These are phyloP conservation scores for Masnerella sp. DNA, from an alignment of 2,888 invertebrate genomes.

Conservation along the genomic window DNA sequence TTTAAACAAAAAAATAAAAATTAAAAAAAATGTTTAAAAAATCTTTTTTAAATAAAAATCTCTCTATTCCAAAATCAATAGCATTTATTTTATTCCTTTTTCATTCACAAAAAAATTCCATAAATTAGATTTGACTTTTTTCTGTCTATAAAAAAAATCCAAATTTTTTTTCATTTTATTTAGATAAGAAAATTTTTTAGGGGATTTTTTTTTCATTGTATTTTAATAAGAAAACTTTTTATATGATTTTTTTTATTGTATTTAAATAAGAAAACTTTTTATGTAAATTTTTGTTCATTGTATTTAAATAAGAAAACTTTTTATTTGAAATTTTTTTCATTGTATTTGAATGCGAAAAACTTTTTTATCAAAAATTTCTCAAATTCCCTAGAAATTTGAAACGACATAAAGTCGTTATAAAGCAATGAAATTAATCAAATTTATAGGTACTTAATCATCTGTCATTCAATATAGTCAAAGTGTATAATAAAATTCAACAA, in stretches of 20 bases:
- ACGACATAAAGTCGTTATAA: constrained; percentile 12
- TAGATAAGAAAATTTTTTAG: no score
- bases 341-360: neutral
- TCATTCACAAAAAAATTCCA: no score
- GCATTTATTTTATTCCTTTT: no score
- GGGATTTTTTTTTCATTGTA: neutral
- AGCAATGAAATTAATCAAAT: constrained; percentile 20
- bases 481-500: no score
- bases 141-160: no score
- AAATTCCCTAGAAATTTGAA: constrained; percentile 9
- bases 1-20: neutral
- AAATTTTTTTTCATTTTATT: no score
- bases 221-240: neutral
- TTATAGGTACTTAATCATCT: no score
- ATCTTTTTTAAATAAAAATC: neutral
- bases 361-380: no score
- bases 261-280: neutral
- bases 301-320: neutral
- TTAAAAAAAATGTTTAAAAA: neutral
- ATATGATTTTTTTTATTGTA: neutral
- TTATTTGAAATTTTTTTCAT: neutral
- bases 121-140: no score
- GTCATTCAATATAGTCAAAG: no score
- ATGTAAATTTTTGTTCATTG: neutral
- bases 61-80: no score